These are phyloP conservation scores for Ectemnius lituratus DNA, from an alignment of 2,888 invertebrate species.

Conservation along the genomic window DNA sequence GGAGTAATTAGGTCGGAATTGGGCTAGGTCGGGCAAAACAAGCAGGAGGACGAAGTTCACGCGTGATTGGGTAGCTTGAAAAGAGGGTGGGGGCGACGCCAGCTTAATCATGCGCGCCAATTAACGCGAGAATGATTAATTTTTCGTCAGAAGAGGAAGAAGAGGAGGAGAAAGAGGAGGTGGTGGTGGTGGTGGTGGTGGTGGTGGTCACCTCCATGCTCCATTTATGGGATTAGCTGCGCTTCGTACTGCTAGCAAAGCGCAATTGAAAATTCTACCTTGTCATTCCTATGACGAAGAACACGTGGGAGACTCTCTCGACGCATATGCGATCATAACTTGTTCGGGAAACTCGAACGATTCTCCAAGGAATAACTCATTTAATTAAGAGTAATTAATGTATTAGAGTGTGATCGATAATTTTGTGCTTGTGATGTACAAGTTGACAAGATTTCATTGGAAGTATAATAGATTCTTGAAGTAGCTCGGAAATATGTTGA, in stretches of 20 bases:
- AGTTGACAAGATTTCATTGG: too few relatives aligned
- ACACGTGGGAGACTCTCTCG: conserved; percentile 56
- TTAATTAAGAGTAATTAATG: too few relatives aligned
- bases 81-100: background rate
- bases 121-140: conserved; percentile 63
- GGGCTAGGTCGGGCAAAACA: background rate
- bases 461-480: too few relatives aligned
- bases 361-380: background rate
- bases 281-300: conserved; percentile 68
- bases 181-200: too few relatives aligned
- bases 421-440: too few relatives aligned
- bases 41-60: background rate
- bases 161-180: too few relatives aligned
- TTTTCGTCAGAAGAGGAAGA: conserved; percentile 41
- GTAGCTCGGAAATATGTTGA: too few relatives aligned
- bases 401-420: too few relatives aligned
- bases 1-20: conserved; percentile 5
- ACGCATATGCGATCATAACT: conserved; percentile 56
- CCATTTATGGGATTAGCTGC: conserved; percentile 66
- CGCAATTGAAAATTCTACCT: conserved; percentile 70
- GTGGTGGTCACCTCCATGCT: conserved; percentile 46
- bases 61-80: conserved; percentile 7
- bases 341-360: conserved; percentile 47
- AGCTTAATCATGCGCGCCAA: conserved; percentile 62
- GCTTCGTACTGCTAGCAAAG: conserved; percentile 64